Evolutionary conservation across 2,113 vertebrate species (phyloP).

Genomic region (Dolichallabes microphthalmus): DNA sequence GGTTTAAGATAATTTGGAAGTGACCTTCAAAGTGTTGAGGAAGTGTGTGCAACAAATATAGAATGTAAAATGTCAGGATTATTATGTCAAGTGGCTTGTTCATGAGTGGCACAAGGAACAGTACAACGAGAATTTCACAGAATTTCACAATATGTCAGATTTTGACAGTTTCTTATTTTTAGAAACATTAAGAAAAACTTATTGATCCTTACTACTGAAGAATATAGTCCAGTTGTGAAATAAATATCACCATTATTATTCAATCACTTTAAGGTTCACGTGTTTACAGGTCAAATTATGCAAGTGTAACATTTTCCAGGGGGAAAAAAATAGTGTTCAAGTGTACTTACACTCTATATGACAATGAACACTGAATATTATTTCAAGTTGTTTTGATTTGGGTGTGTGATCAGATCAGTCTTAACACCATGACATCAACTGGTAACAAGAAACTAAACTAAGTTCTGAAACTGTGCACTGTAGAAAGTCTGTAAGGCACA

Average conservation of each 20-base stretch:
- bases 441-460: background rate
- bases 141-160: conserved; percentile 17
- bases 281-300: background rate
- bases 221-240: background rate
- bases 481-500: background rate
- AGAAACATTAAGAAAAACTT: background rate
- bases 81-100: conserved; percentile 61
- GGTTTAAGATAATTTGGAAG: conserved; percentile 69
- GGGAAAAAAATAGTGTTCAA: background rate
- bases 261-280: background rate
- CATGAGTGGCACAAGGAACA: conserved; percentile 52
- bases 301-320: background rate
- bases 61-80: conserved; percentile 72
- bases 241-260: background rate
- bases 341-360: background rate
- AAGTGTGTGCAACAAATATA: conserved; percentile 69
- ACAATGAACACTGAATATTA: background rate
- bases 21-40: conserved; percentile 74
- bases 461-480: background rate
- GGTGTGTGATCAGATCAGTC: too few relatives aligned
- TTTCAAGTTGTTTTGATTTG: background rate
- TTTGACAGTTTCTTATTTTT: conserved; percentile 22
- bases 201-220: background rate
- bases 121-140: conserved; percentile 21
- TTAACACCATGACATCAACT: background rate